Conservation (phyloP, 1,140 invertebrate genomes). For the Copidosoma floridanum region DNA sequence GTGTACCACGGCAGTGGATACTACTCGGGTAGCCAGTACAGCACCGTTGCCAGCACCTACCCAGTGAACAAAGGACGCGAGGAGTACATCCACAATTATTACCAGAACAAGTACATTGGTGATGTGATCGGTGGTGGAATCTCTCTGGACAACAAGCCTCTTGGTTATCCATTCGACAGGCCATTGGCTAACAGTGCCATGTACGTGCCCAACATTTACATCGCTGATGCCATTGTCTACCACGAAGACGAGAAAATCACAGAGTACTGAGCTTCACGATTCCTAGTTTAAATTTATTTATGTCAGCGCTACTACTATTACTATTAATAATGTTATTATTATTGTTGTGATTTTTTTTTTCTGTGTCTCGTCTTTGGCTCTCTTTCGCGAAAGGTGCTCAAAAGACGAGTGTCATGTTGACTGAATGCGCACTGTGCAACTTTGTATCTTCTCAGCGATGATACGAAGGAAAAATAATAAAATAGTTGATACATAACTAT, state of each 20-base stretch:
- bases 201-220: constrained; percentile 50
- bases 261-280: constrained; percentile 2
- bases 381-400: too few relatives aligned
- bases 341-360: too few relatives aligned
- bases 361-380: too few relatives aligned
- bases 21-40: constrained; percentile 36
- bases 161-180: constrained; percentile 59
- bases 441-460: too few relatives aligned
- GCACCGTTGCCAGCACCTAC: constrained; percentile 19
- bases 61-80: constrained; percentile 28
- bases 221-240: constrained; percentile 51
- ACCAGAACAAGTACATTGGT: constrained; percentile 39
- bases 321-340: too few relatives aligned
- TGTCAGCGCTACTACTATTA: too few relatives aligned
- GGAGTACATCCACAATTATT: constrained; percentile 34
- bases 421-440: too few relatives aligned
- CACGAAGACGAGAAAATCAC: constrained; percentile 40
- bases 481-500: too few relatives aligned
- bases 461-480: too few relatives aligned
- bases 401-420: too few relatives aligned
- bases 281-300: constrained; percentile 6
- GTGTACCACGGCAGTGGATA: constrained; percentile 32
- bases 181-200: constrained; percentile 45
- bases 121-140: constrained; percentile 46
- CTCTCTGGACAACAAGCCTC: constrained; percentile 50